Evolutionary conservation across 2,113 vertebrate species (phyloP).

Genomic region (Chlamydotis undulata): DNA sequence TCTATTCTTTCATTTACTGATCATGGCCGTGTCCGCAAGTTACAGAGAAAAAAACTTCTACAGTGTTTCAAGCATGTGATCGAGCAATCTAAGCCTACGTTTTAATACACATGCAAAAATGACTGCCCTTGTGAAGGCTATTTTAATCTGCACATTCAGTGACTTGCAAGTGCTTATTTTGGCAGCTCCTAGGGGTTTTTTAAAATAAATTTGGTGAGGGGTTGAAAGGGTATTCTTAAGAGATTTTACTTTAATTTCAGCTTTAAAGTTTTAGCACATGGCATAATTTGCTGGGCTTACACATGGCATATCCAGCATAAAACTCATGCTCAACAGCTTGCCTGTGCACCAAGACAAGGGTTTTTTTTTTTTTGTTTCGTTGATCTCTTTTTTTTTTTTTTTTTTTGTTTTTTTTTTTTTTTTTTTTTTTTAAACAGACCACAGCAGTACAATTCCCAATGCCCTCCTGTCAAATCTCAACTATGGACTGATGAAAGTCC

Average conservation of each 20-base stretch:
- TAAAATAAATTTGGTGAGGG: neutral
- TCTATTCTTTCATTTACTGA: neutral
- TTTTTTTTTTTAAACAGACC: neutral
- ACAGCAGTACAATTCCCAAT: neutral
- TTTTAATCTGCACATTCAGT: neutral
- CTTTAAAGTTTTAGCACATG: neutral
- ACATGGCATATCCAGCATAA: neutral
- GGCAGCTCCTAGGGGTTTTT: neutral
- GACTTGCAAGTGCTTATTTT: neutral
- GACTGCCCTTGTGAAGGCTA: neutral
- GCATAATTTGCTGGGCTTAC: neutral
- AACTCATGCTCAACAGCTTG: neutral
- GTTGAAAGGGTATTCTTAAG: neutral
- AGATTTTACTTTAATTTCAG: neutral
- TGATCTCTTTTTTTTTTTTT: neutral
- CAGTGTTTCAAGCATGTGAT: neutral
- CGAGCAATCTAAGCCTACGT: neutral
- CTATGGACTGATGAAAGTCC: neutral
- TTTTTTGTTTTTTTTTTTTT: neutral
- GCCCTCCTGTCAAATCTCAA: neutral
- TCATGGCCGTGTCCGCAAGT: neutral
- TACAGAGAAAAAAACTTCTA: neutral
- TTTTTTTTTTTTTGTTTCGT: neutral
- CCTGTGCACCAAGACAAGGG: neutral
- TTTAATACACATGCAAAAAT: neutral